These are phyloP conservation scores for Oscheius sp. DNA, from an alignment of 2,888 invertebrate genomes.

Conservation along the genomic window DNA sequence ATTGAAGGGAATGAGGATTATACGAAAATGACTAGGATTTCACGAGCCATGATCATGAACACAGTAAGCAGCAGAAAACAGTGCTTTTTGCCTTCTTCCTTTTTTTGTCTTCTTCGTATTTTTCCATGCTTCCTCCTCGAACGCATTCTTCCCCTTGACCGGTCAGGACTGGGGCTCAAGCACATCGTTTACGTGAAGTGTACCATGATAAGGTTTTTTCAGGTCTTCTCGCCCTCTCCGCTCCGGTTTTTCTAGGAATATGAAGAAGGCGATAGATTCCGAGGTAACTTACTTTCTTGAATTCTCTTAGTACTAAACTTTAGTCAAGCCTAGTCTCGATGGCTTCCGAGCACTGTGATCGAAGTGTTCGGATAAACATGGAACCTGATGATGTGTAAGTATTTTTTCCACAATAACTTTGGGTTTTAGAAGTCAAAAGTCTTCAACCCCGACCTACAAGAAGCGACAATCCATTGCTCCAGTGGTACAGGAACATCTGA, in stretches of 20 bases:
- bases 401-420: background rate
- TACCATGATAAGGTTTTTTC: too few species aligned
- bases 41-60: too few species aligned
- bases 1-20: too few species aligned
- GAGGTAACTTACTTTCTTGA: slow-evolving; percentile 2
- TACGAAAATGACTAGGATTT: too few species aligned
- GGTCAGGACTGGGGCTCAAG: too few species aligned
- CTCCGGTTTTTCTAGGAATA: background rate
- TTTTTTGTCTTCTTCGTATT: too few species aligned
- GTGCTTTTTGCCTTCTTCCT: too few species aligned
- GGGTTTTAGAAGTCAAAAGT: slow-evolving; percentile 12
- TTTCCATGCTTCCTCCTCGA: too few species aligned
- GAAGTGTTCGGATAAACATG: slow-evolving; percentile 24
- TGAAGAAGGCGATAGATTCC: slow-evolving; percentile 23
- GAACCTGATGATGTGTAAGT: slow-evolving; percentile 25
- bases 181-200: too few species aligned
- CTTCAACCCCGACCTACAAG: slow-evolving; percentile 3
- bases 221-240: too few species aligned
- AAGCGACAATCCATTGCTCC: slow-evolving; percentile 24
- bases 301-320: background rate
- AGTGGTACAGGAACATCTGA: slow-evolving; percentile 24
- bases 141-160: too few species aligned
- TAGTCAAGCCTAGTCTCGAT: slow-evolving; percentile 18
- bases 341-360: background rate
- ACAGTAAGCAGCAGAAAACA: too few species aligned